Evolutionary conservation across 2,113 vertebrate genomes (phyloP), one percentile per base, ranked within the genome.

Genomic region (Sceloporus undulatus): DNA sequence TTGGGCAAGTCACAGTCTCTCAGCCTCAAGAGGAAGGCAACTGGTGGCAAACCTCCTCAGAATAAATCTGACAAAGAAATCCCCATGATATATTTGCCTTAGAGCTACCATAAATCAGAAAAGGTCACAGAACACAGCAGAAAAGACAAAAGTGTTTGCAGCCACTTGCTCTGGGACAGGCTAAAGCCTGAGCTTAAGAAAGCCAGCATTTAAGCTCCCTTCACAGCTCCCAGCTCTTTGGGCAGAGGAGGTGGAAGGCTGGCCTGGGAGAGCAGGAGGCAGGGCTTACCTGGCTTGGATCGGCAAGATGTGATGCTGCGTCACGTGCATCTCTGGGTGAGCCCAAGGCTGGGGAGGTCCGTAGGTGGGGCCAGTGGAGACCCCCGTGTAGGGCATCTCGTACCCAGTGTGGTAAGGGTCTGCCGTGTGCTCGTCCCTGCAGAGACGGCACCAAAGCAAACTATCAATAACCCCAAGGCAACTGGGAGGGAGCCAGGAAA

Each of bases 271-370:
- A 34, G 25, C 11, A 14, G 29, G 62, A 3, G 1, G 14, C 10
- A 6, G 7, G 1, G 19, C 59, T 97, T 94, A 98, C 98, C 98
- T 98, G 87, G 98, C 98, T 90, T 98, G 98, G 91, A 98, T 98
- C 66, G 98, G 98, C 62, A 96, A 91, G 78, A 99, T 98, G 18
- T 97, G 97, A 75, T 98, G 98, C 90, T 97, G 98, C 96, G 98
- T 98, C 82, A 98, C 97, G 90, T 98, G 98, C 92, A 98, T 92
- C 11, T 99, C 98, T 0, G 98, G 98, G 84, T 98, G 98, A 71
- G 97, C 98, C 98, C 98, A 99, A 65, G 98, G 98, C 94, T 98
- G 98, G 2, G 98, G 98, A n/a, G 98, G 98, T 38, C 97, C 98
- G 3, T 98, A 98, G 79, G 97, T 97, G n/a, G 98, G 98, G 21